Base-by-base conservation (phyloP, 2,113 vertebrate species). In the Ornithorhynchus anatinus region DNA sequence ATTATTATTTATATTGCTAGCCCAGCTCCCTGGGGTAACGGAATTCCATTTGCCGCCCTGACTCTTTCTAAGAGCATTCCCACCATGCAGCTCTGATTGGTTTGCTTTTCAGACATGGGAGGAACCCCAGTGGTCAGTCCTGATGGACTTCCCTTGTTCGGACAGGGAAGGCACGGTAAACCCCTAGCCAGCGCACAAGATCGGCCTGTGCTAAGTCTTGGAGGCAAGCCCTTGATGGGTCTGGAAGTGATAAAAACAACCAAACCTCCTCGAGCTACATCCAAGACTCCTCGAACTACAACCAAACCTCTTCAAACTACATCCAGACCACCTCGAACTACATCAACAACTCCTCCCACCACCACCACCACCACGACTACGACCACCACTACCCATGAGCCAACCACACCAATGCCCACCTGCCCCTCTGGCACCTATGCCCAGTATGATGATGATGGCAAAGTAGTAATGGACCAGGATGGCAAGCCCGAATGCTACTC, bases 61-160 rank as follows among this genome's bases (percentile, higher is more conserved):
- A 39, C 61, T 1, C 8, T 44, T 76, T 1, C 11, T 23, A 12
- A 6, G 8, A 59, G 16, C 57, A 67, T 56, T 64, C 37, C 50
- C 40, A 48, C 39, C 11, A 9, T 66, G 15, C 6, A 61, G 17
- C 19, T 52, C 53, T 79, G 25, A 7, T 56, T 48, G 56, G 3
- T 1, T 56, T 80, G 62, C n/a, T 0, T 76, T 88, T 62, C 85
- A 99, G 98, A 99, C 86, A 91, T 94, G 68, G 90, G 93, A 64
- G 98, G 98, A 25, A 97, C 95, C 50, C 97, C 97, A 0, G 27
- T 99, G 72, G 91, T 99, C 65, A 98, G 94, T 82, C 92, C 96
- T 5, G 96, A 99, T 3, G 97, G 97, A 22, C 86, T 99, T 66
- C 96, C 97, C 44, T 91, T 99, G 60, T 99, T 99, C 79, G 98